Base-by-base conservation (phyloP, 1,140 invertebrate species). In the Halictus rubicundus region DNA sequence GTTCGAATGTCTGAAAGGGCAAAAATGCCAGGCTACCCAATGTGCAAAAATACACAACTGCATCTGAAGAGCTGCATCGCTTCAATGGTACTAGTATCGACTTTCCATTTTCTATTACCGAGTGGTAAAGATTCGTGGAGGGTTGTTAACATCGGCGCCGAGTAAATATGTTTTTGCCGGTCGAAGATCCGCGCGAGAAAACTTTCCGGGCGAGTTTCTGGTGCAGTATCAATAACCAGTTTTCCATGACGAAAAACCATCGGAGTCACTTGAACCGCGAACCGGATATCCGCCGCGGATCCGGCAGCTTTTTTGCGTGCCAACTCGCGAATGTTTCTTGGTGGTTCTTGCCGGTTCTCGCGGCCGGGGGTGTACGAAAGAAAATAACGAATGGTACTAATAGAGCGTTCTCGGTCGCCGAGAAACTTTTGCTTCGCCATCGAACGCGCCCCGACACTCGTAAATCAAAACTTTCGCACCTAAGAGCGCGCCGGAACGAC, bases 141-240 rank as follows among this genome's bases (percentile, higher is more conserved):
- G 69, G 81, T 84, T 87, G 88, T 88, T 88, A 87, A 86, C 83
- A 86, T 80, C 75, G 77, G 32, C 57, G 60, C 65, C 64, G 49
- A 66, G 80, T 76, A 87, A 89, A 89, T 89, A 89, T 88, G 88
- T 89, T 89, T 89, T 89, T 89, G 87, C 84, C 87, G 60, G 64
- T 52, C 60, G 49, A 57, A 66, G 65, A 76, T 37, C 60, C 5
- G 16, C 65, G 39, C 52, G 68, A 25, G 10, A 16, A 83, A 80
- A 87, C 84, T 82, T 87, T 87, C 63, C 61, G 68, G 32, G n/a
- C 52, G 27, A 87, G 83, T 69, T 87, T 70, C 52, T 25, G 64
- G 27, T 63, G 83, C 77, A 81, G 81, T 88, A 88, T 88, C 87
- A 88, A 88, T 88, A 88, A 88, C 83, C 78, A 83, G 85, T 87